These are phyloP conservation scores for Tenthredo notha DNA, from an alignment of 2,888 invertebrate genomes.

Conservation along the genomic window DNA sequence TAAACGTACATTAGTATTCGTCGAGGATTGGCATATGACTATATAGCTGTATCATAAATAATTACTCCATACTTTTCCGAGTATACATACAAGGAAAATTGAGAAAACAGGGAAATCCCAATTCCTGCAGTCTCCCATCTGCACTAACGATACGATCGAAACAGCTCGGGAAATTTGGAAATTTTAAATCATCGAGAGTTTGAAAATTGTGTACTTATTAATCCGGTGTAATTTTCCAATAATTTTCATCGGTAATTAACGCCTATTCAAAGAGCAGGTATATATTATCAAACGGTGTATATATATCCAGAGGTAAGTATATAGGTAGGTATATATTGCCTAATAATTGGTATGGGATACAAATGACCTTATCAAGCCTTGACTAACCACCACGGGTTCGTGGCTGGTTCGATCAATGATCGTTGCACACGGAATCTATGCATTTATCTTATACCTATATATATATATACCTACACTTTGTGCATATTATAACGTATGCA, in stretches of 20 bases:
- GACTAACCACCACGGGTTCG: constrained; percentile 10
- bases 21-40: background rate
- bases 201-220: no score
- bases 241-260: background rate
- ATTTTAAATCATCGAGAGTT: no score
- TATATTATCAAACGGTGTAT: background rate
- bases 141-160: background rate
- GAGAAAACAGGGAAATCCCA: background rate
- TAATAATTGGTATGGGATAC: constrained; percentile 35
- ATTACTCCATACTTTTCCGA: background rate
- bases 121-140: background rate
- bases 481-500: background rate
- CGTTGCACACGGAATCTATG: background rate
- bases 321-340: background rate
- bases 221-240: background rate
- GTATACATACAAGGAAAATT: background rate
- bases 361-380: constrained; percentile 25
- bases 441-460: background rate
- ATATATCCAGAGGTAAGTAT: background rate
- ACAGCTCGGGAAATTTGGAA: no score
- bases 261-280: background rate
- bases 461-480: background rate
- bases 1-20: background rate
- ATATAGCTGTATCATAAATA: background rate
- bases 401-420: constrained; percentile 2